A percentile compares a stretch with the other conserved stretches of the same genome.
Conservation (phyloP, 2,113 vertebrate species). For the Catharus fuscescens region DNA sequence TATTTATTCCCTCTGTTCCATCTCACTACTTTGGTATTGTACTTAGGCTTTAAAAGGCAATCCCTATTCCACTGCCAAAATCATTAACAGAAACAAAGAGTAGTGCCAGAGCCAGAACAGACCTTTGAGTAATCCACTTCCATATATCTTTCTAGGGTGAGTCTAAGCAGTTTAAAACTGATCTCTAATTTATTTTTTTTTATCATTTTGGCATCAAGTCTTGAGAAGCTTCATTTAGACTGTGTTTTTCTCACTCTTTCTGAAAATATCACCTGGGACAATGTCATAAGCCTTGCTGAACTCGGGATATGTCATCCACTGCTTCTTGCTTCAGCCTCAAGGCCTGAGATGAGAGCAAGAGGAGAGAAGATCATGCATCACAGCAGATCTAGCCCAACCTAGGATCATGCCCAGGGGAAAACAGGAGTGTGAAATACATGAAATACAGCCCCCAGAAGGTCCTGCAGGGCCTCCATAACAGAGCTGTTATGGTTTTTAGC, state of each 20-base stretch:
- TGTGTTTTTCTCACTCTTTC: neutral
- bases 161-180: neutral
- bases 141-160: neutral
- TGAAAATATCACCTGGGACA: neutral
- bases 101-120: neutral
- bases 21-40: neutral
- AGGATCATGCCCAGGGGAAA: neutral
- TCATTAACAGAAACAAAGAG: neutral
- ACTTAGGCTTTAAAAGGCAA: neutral
- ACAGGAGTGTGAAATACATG: neutral
- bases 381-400: neutral
- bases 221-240: neutral
- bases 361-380: neutral
- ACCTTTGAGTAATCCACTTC: neutral
- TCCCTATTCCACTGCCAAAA: neutral
- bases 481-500: neutral
- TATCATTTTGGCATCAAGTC: neutral
- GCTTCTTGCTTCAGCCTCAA: neutral
- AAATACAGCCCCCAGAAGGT: neutral
- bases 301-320: neutral
- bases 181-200: neutral
- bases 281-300: neutral
- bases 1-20: neutral
- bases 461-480: fast-evolving
- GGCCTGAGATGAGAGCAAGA: neutral